Base-by-base conservation (phyloP, 1,140 invertebrate genomes). In the Bombus vancouverensis region DNA sequence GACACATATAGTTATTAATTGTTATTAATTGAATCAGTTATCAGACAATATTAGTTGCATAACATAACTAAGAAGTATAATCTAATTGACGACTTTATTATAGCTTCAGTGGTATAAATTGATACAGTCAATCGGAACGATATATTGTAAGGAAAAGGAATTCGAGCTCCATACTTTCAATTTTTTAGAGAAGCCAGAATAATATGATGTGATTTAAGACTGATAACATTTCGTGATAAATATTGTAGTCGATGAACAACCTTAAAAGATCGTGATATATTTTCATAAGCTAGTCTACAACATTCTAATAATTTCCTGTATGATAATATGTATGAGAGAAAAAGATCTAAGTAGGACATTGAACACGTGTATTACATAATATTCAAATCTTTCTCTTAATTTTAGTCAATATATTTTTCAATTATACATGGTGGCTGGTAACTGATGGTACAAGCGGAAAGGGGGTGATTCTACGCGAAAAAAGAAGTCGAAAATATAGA, bases 261-360 rank as follows among this genome's bases (percentile, higher is more conserved):
- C 34, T 83, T 74, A 66, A 78, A 84, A 77, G 13, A 44, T 78
- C 88, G 89, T 93, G 90, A 93, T 92, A 87, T 93, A 93, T 92
- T 94, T 94, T 93, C 89, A 75, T 92, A 93, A 93, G 70, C 89
- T 93, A 92, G 91, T 92, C 87, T 57, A 90, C 75, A 37, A 68
- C 88, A 91, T 86, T 92, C 62, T 83, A 81, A 65, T 85, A 84
- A 88, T 86, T 86, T 90, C 28, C 66, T 80, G 42, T 84, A 39
- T 53, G 57, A 42, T 70, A 83, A 80, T 65, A 53, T 73, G 59
- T 39, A 74, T 1, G 37, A 77, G 42, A 83, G 59, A 81, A 68
- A 78, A 59, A 73, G 34, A 80, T 44, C 44, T 83, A 34, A 80
- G n/a, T 53, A n/a, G 57, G 53, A 66, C 57, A 70, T 71, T 59